phyloP scores from a whole-genome alignment of 2,888 invertebrate genomes.

The Laspeyria flexula region DNA sequence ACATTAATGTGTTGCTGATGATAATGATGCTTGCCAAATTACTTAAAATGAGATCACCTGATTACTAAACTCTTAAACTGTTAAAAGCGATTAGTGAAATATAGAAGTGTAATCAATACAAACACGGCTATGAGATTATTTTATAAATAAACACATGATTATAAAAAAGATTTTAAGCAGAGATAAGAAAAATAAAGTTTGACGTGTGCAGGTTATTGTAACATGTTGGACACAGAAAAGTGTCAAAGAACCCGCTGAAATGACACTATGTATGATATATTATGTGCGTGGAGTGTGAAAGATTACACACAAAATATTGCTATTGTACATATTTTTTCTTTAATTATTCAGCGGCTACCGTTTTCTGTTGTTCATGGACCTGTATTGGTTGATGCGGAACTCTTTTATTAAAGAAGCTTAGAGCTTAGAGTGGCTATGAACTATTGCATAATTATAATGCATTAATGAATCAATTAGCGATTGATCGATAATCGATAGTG shows the following conservation, averaged over 20 bases:
- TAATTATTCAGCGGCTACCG: background rate
- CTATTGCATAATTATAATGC: too few relatives aligned
- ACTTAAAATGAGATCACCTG: too few relatives aligned
- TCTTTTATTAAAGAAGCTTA: background rate
- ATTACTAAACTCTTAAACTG: too few relatives aligned
- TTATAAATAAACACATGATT: background rate
- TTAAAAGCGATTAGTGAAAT: too few relatives aligned
- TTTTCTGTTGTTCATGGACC: background rate
- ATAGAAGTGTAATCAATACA: too few relatives aligned
- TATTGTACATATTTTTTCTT: background rate
- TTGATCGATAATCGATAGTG: too few relatives aligned
- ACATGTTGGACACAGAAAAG: slow-evolving; percentile 35
- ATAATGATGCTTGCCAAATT: too few relatives aligned
- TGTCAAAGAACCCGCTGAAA: slow-evolving; percentile 37
- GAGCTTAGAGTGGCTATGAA: too few relatives aligned
- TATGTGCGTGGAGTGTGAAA: slow-evolving; percentile 2
- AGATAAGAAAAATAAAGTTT: slow-evolving; percentile 35
- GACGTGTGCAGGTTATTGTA: slow-evolving; percentile 45
- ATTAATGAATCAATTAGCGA: too few relatives aligned
- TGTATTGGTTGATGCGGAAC: background rate
- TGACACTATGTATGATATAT: slow-evolving; percentile 24
- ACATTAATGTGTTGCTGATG: too few relatives aligned
- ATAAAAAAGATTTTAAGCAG: slow-evolving; percentile 8
- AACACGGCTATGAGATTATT: too few relatives aligned
- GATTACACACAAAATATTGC: background rate